These are phyloP conservation scores for Hyphantria cunea DNA, from an alignment of 1,140 invertebrate species.

Conservation along the genomic window DNA sequence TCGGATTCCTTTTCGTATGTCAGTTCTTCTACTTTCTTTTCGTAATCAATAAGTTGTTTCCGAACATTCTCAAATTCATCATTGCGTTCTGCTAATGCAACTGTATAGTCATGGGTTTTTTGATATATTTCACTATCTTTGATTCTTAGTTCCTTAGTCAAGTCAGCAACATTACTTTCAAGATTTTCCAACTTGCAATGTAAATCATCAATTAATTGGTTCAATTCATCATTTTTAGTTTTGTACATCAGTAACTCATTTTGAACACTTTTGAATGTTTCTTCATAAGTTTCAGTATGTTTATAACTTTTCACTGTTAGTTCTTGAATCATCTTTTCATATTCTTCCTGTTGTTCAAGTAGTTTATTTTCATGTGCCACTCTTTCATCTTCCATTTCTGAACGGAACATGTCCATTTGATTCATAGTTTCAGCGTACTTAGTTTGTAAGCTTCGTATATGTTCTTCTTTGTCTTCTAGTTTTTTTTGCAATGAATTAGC, in stretches of 20 bases:
- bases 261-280: constrained; percentile 47
- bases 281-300: constrained; percentile 44
- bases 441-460: constrained; percentile 62
- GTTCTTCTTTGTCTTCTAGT: constrained; percentile 75
- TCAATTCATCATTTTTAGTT: constrained; percentile 52
- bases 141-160: constrained; percentile 56
- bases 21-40: constrained; percentile 75
- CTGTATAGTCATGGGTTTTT: constrained; percentile 65
- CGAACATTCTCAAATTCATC: constrained; percentile 74
- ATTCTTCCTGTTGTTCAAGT: constrained; percentile 69
- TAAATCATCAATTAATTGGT: constrained; percentile 40
- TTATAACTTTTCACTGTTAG: constrained; percentile 47
- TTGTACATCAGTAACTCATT: constrained; percentile 55
- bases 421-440: constrained; percentile 69
- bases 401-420: constrained; percentile 71
- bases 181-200: constrained; percentile 31
- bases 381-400: constrained; percentile 74
- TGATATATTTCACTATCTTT: constrained; percentile 74
- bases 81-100: constrained; percentile 60
- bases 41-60: constrained; percentile 69
- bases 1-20: constrained; percentile 80
- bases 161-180: constrained; percentile 51
- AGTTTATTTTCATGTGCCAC: constrained; percentile 73
- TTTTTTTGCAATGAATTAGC: constrained; percentile 68
- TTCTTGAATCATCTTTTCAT: constrained; percentile 66